Percentiles rank a stretch among this genome's conserved stretches.
These are phyloP conservation scores for Trissoscelio sp. DNA, from an alignment of 2,888 invertebrate genomes.

Conservation along the genomic window DNA sequence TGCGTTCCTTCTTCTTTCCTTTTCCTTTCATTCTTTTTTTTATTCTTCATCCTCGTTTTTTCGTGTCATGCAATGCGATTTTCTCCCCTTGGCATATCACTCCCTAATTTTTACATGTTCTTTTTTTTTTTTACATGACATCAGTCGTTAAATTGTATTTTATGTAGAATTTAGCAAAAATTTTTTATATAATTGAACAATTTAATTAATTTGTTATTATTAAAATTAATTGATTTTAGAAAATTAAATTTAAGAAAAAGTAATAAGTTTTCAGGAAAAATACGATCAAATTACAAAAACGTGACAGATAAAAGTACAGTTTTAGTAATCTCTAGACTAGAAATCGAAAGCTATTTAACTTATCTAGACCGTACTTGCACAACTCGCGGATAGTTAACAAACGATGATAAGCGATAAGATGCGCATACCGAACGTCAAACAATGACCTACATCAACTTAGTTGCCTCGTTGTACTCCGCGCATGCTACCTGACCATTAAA, in stretches of 20 bases:
- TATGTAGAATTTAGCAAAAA: slow-evolving; percentile 33
- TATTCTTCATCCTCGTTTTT: slow-evolving; percentile 29
- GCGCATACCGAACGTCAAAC: slow-evolving; percentile 76
- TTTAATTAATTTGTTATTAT: too few relatives aligned
- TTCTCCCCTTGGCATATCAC: slow-evolving; percentile 24
- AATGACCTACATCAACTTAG: slow-evolving; percentile 80
- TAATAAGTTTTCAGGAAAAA: too few relatives aligned
- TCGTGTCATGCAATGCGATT: slow-evolving; percentile 38
- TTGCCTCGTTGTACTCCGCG: slow-evolving; percentile 3
- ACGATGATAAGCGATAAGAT: slow-evolving; percentile 72
- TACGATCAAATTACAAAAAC: slow-evolving; percentile 11
- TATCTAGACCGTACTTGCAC: slow-evolving; percentile 76
- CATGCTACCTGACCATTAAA: slow-evolving; percentile 45
- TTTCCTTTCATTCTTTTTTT: not conserved
- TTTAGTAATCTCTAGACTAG: slow-evolving; percentile 58
- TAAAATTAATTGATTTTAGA: too few relatives aligned
- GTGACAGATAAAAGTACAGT: slow-evolving; percentile 50
- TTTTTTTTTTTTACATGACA: slow-evolving; percentile 46
- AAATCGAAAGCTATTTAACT: slow-evolving; percentile 66
- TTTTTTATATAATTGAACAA: too few relatives aligned
- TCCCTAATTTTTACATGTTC: slow-evolving; percentile 24
- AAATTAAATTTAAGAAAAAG: too few relatives aligned
- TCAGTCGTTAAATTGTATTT: slow-evolving; percentile 31
- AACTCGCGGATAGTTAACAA: slow-evolving; percentile 72
- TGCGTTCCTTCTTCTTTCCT: slow-evolving; percentile 16